phyloP scores from a whole-genome alignment of 37 sponge, comb jelly and placozoan species.

The Geodia barretti region DNA sequence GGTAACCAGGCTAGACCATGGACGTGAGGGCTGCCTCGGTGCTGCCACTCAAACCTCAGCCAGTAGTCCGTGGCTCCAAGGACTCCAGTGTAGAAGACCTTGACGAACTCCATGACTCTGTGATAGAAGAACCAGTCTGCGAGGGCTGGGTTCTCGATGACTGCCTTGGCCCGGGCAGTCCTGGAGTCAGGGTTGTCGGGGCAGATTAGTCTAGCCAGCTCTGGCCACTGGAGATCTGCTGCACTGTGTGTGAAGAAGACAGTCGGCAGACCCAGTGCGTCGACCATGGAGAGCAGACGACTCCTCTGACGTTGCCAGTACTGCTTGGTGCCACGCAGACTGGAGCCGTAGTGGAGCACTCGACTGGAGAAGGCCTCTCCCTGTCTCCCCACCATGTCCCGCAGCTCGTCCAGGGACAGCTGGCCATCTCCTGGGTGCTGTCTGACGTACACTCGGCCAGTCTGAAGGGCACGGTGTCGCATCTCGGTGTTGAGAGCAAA shows the following conservation, averaged over 20 bases:
- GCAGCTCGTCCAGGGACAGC: constrained; percentile 30
- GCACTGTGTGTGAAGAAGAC: constrained; percentile 64
- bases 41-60: constrained; percentile 62
- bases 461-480: constrained; percentile 51
- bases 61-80: constrained; percentile 68
- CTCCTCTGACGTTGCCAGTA: constrained; percentile 19
- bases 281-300: constrained; percentile 33
- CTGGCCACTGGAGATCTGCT: constrained; percentile 69
- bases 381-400: constrained; percentile 22
- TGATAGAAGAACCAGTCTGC: constrained; percentile 69
- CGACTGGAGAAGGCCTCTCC: constrained; percentile 28
- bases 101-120: constrained; percentile 35
- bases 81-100: constrained; percentile 45
- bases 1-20: constrained; percentile 60
- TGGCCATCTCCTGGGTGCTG: constrained; percentile 37
- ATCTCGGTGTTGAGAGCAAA: constrained; percentile 58
- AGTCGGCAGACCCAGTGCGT: constrained; percentile 53
- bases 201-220: constrained; percentile 47
- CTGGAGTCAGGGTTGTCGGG: constrained; percentile 23
- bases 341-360: constrained; percentile 27
- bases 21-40: constrained; percentile 61
- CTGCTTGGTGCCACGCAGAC: constrained; percentile 23
- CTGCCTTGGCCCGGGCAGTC: constrained; percentile 12
- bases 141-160: constrained; percentile 62
- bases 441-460: constrained; percentile 19